These are phyloP conservation scores for Anniella stebbinsi DNA, from an alignment of 2,797 vertebrate species.

Conservation along the genomic window DNA sequence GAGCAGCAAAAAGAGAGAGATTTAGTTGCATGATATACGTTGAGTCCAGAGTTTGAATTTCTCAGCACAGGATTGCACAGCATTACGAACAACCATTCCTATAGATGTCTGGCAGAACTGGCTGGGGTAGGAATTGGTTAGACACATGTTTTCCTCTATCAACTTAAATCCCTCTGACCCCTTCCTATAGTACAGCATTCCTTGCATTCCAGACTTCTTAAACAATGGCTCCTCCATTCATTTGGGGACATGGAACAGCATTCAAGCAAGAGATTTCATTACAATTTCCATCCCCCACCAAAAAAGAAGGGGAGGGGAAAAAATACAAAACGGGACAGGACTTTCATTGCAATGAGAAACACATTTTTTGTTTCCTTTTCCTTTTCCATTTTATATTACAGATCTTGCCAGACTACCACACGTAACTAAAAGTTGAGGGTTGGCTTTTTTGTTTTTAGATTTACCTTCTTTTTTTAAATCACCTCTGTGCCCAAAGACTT, in stretches of 20 bases:
- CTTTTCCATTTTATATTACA: constrained; percentile 18
- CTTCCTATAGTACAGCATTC: constrained; percentile 71
- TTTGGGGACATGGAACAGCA: constrained; percentile 73
- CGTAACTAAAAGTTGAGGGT: not conserved
- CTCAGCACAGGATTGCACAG: constrained; percentile 6
- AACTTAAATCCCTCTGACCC: constrained; percentile 59
- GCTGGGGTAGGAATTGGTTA: constrained; percentile 46
- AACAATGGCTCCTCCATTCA: constrained; percentile 59
- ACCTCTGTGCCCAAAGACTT: not conserved
- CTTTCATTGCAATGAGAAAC: constrained; percentile 41
- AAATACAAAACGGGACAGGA: not conserved
- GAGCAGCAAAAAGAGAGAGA: not conserved
- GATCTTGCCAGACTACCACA: not conserved
- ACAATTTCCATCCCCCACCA: constrained; percentile 43
- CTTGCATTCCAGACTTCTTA: constrained; percentile 70
- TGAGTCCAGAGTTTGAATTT: not conserved
- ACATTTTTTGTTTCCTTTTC: constrained; percentile 28
- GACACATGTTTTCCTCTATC: constrained; percentile 53
- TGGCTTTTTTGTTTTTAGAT: not conserved
- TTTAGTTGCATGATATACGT: not conserved
- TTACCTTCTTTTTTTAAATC: not conserved
- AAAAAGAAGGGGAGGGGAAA: not conserved
- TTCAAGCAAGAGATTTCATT: constrained; percentile 69
- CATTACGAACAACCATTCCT: not conserved
- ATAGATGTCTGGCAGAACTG: constrained; percentile 32